These are phyloP conservation scores for Sander lucioperca DNA, from an alignment of 2,113 vertebrate species.

Conservation along the genomic window DNA sequence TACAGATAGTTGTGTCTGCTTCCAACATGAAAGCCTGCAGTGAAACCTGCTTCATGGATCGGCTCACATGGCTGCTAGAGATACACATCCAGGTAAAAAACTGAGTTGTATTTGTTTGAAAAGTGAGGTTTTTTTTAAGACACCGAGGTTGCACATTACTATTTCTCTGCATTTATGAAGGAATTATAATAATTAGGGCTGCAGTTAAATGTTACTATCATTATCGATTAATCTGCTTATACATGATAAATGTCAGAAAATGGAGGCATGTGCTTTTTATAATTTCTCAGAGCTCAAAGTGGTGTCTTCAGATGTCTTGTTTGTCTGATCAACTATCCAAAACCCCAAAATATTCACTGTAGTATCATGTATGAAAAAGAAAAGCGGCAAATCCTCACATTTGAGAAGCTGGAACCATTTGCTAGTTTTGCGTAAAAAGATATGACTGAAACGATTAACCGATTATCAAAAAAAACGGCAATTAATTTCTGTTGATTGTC, in stretches of 20 bases:
- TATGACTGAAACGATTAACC: too few species aligned
- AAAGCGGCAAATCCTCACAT: too few species aligned
- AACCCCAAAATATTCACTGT: neutral
- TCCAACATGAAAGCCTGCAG: neutral
- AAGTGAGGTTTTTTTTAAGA: too few species aligned
- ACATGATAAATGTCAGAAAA: neutral
- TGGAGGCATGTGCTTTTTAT: neutral
- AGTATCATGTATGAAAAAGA: too few species aligned
- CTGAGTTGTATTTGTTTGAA: too few species aligned
- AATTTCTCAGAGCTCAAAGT: neutral
- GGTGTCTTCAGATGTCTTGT: neutral
- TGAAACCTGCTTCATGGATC: too few species aligned
- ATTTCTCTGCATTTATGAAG: neutral
- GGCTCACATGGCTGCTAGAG: too few species aligned
- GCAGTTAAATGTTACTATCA: neutral
- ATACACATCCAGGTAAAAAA: too few species aligned
- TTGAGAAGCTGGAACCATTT: too few species aligned
- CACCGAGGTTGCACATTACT: neutral
- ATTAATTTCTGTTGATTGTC: too few species aligned
- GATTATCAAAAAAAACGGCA: too few species aligned
- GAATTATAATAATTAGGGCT: neutral
- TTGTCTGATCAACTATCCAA: neutral
- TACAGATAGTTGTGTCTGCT: neutral
- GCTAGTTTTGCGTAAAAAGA: too few species aligned
- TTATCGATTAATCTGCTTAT: neutral